Evolutionary conservation across 1,140 invertebrate species (phyloP).

Genomic region (Hyposmocoma kahamanoa): DNA sequence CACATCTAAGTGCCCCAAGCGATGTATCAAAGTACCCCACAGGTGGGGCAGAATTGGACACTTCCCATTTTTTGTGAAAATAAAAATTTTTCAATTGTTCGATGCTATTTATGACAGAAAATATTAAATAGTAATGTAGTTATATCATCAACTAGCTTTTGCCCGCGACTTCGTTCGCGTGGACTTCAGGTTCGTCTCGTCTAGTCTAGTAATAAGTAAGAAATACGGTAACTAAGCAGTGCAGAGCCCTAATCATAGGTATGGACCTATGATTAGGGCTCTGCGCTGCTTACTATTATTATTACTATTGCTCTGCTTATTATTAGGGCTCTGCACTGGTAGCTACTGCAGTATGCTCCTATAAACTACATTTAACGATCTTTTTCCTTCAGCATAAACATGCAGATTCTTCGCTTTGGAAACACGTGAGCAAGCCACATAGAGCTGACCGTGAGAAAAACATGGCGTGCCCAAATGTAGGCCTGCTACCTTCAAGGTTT

Average conservation of each 20-base stretch:
- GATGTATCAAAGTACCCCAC: too few species aligned
- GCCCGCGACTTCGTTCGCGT: not conserved
- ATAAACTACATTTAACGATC: not conserved
- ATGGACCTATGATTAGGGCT: too few species aligned
- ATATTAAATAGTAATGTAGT: too few species aligned
- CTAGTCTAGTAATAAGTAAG: not conserved
- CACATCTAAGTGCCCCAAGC: too few species aligned
- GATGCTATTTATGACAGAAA: too few species aligned
- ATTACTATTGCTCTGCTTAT: too few species aligned
- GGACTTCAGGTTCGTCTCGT: not conserved
- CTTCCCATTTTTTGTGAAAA: too few species aligned
- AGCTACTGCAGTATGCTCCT: not conserved
- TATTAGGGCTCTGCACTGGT: too few species aligned
- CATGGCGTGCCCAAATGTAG: constrained; percentile 14
- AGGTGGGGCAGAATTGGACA: too few species aligned
- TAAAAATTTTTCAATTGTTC: too few species aligned
- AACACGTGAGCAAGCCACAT: constrained; percentile 16
- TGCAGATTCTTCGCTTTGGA: constrained; percentile 8
- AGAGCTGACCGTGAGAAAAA: constrained; percentile 18
- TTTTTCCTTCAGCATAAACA: not conserved
- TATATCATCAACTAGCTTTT: not conserved
- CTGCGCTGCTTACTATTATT: too few species aligned
- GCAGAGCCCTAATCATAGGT: too few species aligned
- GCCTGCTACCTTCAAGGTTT: constrained; percentile 27
- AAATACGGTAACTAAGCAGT: not conserved